Base-by-base conservation (phyloP, 2,113 vertebrate genomes). In the Oryzias celebensis region DNA sequence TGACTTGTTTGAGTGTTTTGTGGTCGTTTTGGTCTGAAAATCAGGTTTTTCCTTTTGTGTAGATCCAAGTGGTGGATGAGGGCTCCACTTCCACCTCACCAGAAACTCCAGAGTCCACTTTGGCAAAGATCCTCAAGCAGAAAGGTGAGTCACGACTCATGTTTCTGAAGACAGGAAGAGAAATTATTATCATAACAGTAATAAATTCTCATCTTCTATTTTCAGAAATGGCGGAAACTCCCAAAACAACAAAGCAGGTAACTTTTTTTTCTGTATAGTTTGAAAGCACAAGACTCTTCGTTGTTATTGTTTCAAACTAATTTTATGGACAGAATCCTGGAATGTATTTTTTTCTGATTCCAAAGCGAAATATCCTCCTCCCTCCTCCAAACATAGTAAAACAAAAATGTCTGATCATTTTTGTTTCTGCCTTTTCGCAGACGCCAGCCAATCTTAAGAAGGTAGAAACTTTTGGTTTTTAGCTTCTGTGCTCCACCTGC, bases 51-150 rank as follows among this genome's bases (percentile, higher is more conserved):
- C 13, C 2, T 1, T 15, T 16, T 62, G 2, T 51, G 50, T 76
- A 90, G 89, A 57, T 90, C 65, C 87, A 88, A 65, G 81, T 90
- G 42, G 77, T 89, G 14, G 87, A 88, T 1, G 86, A 89, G 0
- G 67, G 77, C 56, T 87, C 86, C 42, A 28, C 54, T 15, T 74
- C 80, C 55, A 83, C 82, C 18, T 79, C 89, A 58, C 86, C 89
- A n/a, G 89, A 90, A 5, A 75, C 70, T 45, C 76, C 86, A 10
- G 89, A 90, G 7, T 62, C 75, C 5, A 64, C 58, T 18, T 0
- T 15, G 17, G 10, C 84, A 62, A 90, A 68, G 73, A 72, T 24
- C 14, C 61, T 42, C 4, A 82, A n/a, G 68, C 83, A 79, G 16
- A 90, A 68, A 83, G 89, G 89, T 87, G 50, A 71, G 57, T 5